Percentiles rank a stretch among this genome's conserved stretches.
Conservation (phyloP, 2,797 vertebrate species). For the Tinamus major region DNA sequence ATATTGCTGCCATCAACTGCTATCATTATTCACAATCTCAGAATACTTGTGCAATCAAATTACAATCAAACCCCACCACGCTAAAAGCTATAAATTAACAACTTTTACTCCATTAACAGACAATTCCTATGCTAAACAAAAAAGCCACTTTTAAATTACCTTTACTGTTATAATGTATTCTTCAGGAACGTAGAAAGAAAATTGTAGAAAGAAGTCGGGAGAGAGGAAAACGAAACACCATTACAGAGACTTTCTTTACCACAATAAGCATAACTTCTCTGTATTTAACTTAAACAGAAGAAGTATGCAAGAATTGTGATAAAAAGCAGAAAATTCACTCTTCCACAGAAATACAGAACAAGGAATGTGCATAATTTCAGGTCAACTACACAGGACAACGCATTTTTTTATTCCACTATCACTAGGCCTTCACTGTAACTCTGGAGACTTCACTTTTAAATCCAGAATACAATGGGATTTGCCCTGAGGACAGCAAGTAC, state of each 20-base stretch:
- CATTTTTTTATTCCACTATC: neutral
- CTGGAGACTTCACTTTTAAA: neutral
- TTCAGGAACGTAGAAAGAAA: neutral
- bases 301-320: neutral
- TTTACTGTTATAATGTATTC: neutral
- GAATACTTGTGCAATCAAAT: neutral
- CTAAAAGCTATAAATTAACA: neutral
- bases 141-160: neutral
- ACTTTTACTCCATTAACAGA: neutral
- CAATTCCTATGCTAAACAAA: neutral
- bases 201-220: neutral
- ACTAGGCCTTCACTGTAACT: neutral
- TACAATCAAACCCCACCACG: neutral
- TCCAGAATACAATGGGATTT: neutral
- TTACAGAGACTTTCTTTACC: neutral
- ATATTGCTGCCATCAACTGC: neutral
- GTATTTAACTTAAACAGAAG: neutral
- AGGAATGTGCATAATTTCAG: neutral
- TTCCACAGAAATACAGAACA: neutral
- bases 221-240: neutral
- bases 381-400: neutral
- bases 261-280: neutral
- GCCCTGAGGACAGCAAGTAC: neutral
- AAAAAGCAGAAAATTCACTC: neutral
- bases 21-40: neutral